Evolutionary conservation across 2,888 invertebrate genomes (phyloP), one percentile per base, ranked within the genome.

Genomic region (Caenorhabditis uteleia): DNA sequence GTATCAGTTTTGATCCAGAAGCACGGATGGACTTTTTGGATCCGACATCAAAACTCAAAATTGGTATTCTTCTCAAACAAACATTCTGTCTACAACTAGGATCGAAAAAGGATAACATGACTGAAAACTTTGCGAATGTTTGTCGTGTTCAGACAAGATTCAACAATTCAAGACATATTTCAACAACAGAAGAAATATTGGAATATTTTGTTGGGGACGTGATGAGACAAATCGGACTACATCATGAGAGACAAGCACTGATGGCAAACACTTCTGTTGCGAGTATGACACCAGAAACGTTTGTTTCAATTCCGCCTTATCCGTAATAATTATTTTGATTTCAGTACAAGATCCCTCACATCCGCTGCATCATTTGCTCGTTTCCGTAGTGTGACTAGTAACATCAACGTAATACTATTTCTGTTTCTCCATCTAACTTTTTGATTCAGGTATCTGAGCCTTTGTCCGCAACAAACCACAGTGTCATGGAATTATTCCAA

Each of bases 401-500:
- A 7, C 14, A 40, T 20, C 18, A 18, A 38, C 12, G 16, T 14
- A 34, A n/a, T 34, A 14, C 4, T 34, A 10, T 34, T 34, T 34
- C n/a, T 14, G 5, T 34, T 34, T 34, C 20, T 38, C 21, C 3
- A 38, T n/a, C 6, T 20, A 26, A 44, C n/a, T 48, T 34, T 40
- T 7, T 38, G 43, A 43, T 49, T 25, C 43, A 58, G 53, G 45
- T 34, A 16, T 40, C 49, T 16, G 50, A 46, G 16, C 3, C 45
- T 5, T 29, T 36, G 26, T 27, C 56, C 36, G 29, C 40, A 44
- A 48, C 57, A 6, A 53, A 57, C 7, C 74, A 70, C 44, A 57
- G 29, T 26, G 75, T 78, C 2, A 47, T 78, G 42, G 77, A 78
- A 38, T 67, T 81, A 8, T 81, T 81, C 72, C 77, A 77, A 29